Evolutionary conservation across 2,888 invertebrate genomes (phyloP), one percentile per base, ranked within the genome.

Genomic region (Celastrina argiolus): DNA sequence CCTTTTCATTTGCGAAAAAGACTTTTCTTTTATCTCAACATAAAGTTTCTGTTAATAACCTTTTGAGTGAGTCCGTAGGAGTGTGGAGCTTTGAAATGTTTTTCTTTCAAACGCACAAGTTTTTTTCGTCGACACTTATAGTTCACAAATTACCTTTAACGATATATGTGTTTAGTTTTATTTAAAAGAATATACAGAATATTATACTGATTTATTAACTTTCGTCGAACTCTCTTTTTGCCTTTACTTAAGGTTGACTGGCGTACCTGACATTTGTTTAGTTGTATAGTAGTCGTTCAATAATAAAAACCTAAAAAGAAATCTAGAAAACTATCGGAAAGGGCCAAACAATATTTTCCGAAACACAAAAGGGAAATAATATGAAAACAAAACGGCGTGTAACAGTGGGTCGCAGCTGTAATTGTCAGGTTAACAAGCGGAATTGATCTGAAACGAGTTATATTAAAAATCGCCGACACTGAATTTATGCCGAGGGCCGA

Each of bases 391-490:
- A 61, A 61, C 36, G 39, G 22, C 61, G 22, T 61, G 61, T 61
- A 34, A 39, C 61, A 36, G 58, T 14, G 36, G 39, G 39, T 22
- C 39, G 22, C 61, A 61, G 61, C 66, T 42, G 58, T 34, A 61
- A 61, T 45, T 18, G 34, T 66, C 59, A 59, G 42, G 22, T 42
- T 42, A 42, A 66, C 59, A 61, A 66, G 51, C 31, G 42, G 41
- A 66, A 66, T 61, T 59, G 59, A 61, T 69, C 74, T 69, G 72
- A 69, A 71, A 71, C 75, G 77, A 61, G 61, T 61, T 61, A 61
- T 81, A 81, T 82, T 82, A 79, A 82, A 83, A 82, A 80, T 76
- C 79, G 77, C 79, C 73, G 69, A 77, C 76, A 67, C 65, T 67
- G 71, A 78, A 77, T 79, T 78, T 78, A 79, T 77, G 74, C 75